These are phyloP conservation scores for Squalus acanthias DNA, from an alignment of 2,797 vertebrate genomes.

Conservation along the genomic window DNA sequence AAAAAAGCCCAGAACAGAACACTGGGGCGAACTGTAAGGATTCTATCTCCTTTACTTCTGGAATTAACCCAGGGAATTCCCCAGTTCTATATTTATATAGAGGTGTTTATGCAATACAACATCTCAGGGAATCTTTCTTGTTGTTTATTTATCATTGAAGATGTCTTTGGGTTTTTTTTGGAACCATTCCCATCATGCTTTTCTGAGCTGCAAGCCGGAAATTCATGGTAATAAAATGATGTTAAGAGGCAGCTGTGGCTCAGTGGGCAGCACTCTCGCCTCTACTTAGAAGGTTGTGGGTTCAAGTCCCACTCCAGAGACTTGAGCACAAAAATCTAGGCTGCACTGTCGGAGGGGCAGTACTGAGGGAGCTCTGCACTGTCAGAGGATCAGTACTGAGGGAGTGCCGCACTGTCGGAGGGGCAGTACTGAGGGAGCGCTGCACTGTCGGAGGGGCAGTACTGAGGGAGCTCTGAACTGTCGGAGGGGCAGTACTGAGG, in stretches of 20 bases:
- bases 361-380: neutral
- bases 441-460: neutral
- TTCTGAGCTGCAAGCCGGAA: neutral
- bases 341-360: neutral
- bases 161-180: neutral
- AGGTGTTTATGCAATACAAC: neutral
- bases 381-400: neutral
- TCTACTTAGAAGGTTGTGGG: neutral
- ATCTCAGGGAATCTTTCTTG: too few relatives aligned
- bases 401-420: neutral
- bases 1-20: neutral
- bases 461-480: neutral
- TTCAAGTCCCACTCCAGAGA: neutral
- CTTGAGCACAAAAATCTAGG: neutral
- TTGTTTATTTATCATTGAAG: neutral
- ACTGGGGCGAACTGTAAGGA: neutral
- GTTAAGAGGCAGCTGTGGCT: neutral
- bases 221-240: neutral
- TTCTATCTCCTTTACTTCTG: neutral
- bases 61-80: neutral
- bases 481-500: neutral
- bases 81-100: neutral
- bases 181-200: neutral
- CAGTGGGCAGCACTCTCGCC: neutral
- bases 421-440: neutral